Conservation (phyloP, 2,113 vertebrate species). For the Toxotes chatareus region DNA sequence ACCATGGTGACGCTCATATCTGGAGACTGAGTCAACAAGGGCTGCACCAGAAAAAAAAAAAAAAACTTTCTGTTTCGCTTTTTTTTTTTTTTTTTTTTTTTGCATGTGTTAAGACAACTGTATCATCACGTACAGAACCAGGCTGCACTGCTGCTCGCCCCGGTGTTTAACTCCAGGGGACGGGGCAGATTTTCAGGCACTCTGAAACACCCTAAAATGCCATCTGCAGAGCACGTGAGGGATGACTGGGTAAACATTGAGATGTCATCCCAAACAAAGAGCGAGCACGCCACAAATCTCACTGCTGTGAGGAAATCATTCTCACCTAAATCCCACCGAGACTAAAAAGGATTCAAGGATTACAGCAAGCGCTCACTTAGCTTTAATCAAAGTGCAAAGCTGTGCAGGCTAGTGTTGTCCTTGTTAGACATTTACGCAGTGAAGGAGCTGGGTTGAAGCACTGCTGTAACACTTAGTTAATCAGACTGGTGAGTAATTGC, state of each 20-base stretch:
- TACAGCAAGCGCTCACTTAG: conserved; percentile 74
- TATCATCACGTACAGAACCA: neutral
- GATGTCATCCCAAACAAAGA: conserved; percentile 67
- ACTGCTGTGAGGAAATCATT: conserved; percentile 67
- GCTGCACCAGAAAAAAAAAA: neutral
- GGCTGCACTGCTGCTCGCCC: conserved; percentile 7
- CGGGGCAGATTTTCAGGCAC: conserved; percentile 34
- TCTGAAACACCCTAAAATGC: conserved; percentile 20
- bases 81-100: neutral
- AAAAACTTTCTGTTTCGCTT: neutral
- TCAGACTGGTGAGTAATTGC: conserved; percentile 46
- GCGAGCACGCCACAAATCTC: conserved; percentile 59
- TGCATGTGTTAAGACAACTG: conserved; percentile 18
- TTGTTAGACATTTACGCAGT: conserved; percentile 61
- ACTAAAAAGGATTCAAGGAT: conserved; percentile 77
- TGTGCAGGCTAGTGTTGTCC: conserved; percentile 55
- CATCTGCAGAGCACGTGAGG: conserved; percentile 33
- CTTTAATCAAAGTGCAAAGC: conserved; percentile 79
- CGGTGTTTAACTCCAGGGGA: conserved; percentile 31
- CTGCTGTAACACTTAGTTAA: conserved; percentile 41
- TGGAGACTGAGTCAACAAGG: conserved; percentile 34
- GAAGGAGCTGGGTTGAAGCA: conserved; percentile 23
- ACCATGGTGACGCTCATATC: conserved; percentile 24
- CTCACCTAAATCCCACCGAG: conserved; percentile 76
- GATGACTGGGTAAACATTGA: conserved; percentile 63